Conservation (phyloP, 2,797 vertebrate genomes). For the Distichodus sexfasciatus region DNA sequence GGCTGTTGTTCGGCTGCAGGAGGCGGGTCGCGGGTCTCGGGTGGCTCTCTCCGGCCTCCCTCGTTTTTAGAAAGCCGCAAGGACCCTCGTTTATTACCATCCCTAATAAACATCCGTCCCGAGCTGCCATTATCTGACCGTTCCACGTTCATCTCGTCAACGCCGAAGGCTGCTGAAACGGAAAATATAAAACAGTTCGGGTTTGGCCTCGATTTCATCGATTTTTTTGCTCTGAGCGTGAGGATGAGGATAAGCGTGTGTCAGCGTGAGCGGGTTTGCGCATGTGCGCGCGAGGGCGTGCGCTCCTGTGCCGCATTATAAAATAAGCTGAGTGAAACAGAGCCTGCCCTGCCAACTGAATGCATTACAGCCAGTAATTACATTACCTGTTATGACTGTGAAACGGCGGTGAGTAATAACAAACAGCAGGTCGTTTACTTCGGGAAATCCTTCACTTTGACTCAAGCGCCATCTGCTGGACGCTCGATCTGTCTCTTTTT, state of each 20-base stretch:
- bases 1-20: neutral
- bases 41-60: too few species aligned
- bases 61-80: conserved; percentile 10
- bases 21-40: too few species aligned
- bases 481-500: neutral
- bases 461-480: conserved; percentile 58
- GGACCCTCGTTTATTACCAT: conserved; percentile 24
- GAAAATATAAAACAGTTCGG: conserved; percentile 19
- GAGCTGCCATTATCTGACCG: conserved; percentile 38
- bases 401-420: conserved; percentile 43
- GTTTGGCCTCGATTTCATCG: conserved; percentile 8
- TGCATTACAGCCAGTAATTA: conserved; percentile 46
- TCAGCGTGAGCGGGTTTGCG: neutral
- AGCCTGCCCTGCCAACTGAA: conserved; percentile 34
- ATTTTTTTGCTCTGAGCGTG: neutral
- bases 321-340: conserved; percentile 21
- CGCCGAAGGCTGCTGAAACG: conserved; percentile 17
- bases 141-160: conserved; percentile 29
- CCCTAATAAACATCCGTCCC: conserved; percentile 38
- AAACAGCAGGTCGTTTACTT: conserved; percentile 30
- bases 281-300: conserved; percentile 1
- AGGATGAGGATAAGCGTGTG: too few species aligned
- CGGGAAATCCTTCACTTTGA: conserved; percentile 47
- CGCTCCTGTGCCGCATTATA: conserved; percentile 20
- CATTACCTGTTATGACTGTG: conserved; percentile 48